phyloP scores from a whole-genome alignment of 2,888 invertebrate genomes.

The Sylvicola fuscatus region DNA sequence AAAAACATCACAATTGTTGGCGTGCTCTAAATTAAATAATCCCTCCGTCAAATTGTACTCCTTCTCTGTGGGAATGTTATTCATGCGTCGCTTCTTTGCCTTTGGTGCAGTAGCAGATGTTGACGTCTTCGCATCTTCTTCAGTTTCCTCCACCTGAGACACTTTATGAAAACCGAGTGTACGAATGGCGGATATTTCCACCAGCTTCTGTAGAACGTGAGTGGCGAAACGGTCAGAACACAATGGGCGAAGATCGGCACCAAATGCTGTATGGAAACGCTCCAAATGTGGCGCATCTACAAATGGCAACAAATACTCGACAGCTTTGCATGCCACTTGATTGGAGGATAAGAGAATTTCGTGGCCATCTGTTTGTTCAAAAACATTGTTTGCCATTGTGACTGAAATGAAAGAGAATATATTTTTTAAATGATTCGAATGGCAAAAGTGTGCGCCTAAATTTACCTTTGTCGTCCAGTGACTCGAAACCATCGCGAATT shows the following conservation, averaged over 20 bases:
- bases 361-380: constrained; percentile 44
- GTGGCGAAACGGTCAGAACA: constrained; percentile 60
- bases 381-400: constrained; percentile 47
- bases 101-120: too few species aligned
- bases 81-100: constrained; percentile 16
- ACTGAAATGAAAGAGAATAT: constrained; percentile 12
- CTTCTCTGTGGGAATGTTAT: constrained; percentile 13
- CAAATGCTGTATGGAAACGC: constrained; percentile 38
- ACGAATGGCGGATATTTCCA: constrained; percentile 21
- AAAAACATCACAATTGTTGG: constrained; percentile 37
- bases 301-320: constrained; percentile 54
- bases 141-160: constrained; percentile 8
- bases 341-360: constrained; percentile 57
- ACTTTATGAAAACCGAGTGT: constrained; percentile 10
- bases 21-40: constrained; percentile 26
- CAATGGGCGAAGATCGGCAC: constrained; percentile 42
- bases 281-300: constrained; percentile 40
- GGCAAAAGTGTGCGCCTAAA: constrained; percentile 3
- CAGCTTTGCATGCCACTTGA: constrained; percentile 56
- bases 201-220: constrained; percentile 53
- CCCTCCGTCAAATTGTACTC: constrained; percentile 16
- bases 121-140: constrained; percentile 11
- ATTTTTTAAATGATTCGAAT: background rate
- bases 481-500: constrained; percentile 43
- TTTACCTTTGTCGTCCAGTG: constrained; percentile 50